Evolutionary conservation across 1,140 invertebrate genomes (phyloP).

Genomic region (Pectinophora gossypiella): DNA sequence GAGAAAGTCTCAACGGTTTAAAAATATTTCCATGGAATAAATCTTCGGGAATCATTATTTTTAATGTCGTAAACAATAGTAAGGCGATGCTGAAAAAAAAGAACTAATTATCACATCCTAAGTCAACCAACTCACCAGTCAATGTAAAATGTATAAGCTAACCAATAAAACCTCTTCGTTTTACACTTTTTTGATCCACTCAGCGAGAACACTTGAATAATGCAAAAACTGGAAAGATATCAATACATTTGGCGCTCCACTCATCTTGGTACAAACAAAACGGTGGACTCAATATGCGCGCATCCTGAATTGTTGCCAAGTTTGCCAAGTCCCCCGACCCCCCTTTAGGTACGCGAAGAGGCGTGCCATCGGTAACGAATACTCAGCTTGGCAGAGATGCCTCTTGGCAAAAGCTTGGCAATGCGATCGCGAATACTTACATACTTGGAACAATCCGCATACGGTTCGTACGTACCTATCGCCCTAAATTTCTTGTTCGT

Average conservation of each 20-base stretch:
- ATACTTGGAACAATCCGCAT: conserved; percentile 21
- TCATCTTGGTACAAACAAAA: conserved; percentile 33
- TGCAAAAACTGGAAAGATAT: no score
- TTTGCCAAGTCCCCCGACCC: conserved; percentile 17
- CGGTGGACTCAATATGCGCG: conserved; percentile 44
- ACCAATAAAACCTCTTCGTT: no score
- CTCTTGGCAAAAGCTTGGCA: conserved; percentile 43
- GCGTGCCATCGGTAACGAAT: conserved; percentile 42
- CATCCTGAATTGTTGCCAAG: conserved; percentile 47
- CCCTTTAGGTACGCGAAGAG: conserved; percentile 26
- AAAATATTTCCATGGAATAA: neutral
- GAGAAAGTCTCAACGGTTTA: neutral
- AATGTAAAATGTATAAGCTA: no score
- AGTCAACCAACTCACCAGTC: no score
- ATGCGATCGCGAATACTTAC: conserved; percentile 32
- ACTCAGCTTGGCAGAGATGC: conserved; percentile 42
- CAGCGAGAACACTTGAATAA: no score
- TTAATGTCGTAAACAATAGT: neutral
- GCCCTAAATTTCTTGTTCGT: neutral
- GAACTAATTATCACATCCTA: no score
- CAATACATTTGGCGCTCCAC: conserved; percentile 35
- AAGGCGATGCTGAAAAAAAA: no score
- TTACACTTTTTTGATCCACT: no score
- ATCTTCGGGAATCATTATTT: neutral
- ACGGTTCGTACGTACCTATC: neutral